Base-by-base conservation (phyloP, 2,113 vertebrate species). In the Nothoprocta pentlandii region DNA sequence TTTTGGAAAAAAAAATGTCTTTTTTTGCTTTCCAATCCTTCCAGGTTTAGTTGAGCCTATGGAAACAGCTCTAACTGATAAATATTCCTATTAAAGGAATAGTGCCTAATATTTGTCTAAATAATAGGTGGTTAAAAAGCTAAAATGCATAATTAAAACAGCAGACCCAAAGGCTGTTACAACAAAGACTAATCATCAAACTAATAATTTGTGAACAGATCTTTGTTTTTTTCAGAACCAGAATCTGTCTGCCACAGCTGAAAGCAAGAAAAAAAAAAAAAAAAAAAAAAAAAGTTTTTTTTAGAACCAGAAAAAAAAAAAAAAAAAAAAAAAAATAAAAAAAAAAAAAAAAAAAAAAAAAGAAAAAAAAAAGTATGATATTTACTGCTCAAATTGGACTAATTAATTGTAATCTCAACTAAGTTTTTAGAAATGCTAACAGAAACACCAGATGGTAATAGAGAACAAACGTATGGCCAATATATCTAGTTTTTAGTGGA, bases 241-340 rank as follows among this genome's bases (percentile, higher is more conserved):
- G 76, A 70, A 75, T 39, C 39, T 94, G 67, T 90, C 94, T 80
- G 70, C 42, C 68, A 88, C 34, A 78, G 68, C 61, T 91, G 76
- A 90, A 80, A 95, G 64, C 56, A 95, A 83, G 73, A 83, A 73
- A 87, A 80, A 51, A 34, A 53, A 93, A 94, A 95, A 84, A 73
- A 85, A 61, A 16, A 95, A 83, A 76, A 83, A 73, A 87, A n/a
- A n/a, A n/a, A n/a, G n/a, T n/a, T n/a, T n/a, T n/a, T n/a, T n/a
- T n/a, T n/a, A n/a, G n/a, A n/a, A n/a, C n/a, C n/a, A 80, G 51
- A 34, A 53, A 93, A 94, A 95, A 84, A 73, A 85, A 61, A 16
- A 95, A 83, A 76, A 83, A 73, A 87, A 80, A 51, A 34, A 53
- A 93, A 94, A 95, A 84, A 73, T 94, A 83, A 76, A 83, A 73